These are phyloP conservation scores for Orussus abietinus DNA, from an alignment of 1,140 invertebrate species.

Conservation along the genomic window DNA sequence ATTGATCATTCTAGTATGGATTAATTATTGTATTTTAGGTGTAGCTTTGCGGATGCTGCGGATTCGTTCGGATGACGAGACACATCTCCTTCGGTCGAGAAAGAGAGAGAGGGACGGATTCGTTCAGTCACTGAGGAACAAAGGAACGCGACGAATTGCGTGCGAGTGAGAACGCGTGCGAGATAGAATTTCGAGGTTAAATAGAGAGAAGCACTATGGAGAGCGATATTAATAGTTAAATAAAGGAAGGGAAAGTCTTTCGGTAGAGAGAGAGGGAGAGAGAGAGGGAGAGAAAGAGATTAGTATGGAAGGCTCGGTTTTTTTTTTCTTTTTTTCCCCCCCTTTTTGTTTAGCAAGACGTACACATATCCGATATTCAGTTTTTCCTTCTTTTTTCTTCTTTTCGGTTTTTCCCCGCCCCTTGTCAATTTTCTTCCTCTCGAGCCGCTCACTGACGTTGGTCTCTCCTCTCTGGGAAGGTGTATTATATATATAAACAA, in stretches of 20 bases:
- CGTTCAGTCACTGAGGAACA: no score
- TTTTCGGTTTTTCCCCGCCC: no score
- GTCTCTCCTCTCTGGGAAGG: no score
- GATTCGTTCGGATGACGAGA: conserved; percentile 25
- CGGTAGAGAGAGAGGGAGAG: conserved; percentile 16
- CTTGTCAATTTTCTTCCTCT: no score
- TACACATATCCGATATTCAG: no score
- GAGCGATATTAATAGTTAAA: conserved; percentile 28
- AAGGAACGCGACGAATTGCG: conserved; percentile 2
- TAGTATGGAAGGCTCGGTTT: conserved; percentile 31
- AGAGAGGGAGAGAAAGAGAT: conserved; percentile 19
- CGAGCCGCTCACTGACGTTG: no score
- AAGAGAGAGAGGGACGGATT: no score
- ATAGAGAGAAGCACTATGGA: conserved; percentile 26
- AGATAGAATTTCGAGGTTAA: conserved; percentile 12
- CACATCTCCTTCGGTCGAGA: conserved; percentile 16
- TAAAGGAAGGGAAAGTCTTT: no score
- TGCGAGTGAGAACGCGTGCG: conserved; percentile 1
- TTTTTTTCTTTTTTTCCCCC: conserved; percentile 14
- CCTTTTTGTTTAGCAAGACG: conserved; percentile 13
- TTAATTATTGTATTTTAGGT: conserved; percentile 48
- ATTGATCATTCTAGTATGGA: conserved; percentile 42
- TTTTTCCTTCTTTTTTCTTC: no score
- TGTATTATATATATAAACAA: no score
- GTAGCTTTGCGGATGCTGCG: conserved; percentile 35